Percentiles rank a stretch among this genome's conserved stretches.
phyloP scores from a whole-genome alignment of 2,113 vertebrate species.

The Coptodon bakossiorum region DNA sequence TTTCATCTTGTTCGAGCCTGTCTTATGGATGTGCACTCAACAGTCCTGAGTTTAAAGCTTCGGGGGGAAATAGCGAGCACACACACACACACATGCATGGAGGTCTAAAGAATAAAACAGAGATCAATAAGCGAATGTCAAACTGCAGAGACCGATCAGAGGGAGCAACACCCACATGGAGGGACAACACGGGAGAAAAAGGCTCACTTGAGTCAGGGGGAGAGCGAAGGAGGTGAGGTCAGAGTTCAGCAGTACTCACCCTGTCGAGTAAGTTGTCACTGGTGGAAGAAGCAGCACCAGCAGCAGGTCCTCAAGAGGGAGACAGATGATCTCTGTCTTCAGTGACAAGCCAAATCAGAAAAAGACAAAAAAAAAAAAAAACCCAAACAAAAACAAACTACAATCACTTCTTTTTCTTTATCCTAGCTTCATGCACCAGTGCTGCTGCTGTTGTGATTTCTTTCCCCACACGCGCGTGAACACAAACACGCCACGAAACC shows the following conservation, averaged over 20 bases:
- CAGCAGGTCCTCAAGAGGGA: constrained; percentile 4
- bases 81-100: background rate
- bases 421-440: background rate
- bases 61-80: background rate
- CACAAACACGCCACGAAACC: background rate
- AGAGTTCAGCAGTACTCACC: constrained; percentile 53
- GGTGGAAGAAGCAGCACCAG: background rate
- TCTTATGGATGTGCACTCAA: background rate
- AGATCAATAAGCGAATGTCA: constrained; percentile 2
- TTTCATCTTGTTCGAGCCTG: constrained; percentile 31
- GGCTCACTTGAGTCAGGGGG: background rate
- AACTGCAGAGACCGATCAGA: background rate
- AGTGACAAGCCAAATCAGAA: background rate
- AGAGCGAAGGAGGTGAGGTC: background rate
- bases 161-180: background rate
- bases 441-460: background rate
- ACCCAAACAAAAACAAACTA: background rate
- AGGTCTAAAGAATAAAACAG: background rate
- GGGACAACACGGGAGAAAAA: background rate
- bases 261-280: constrained; percentile 44
- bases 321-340: background rate
- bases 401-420: background rate
- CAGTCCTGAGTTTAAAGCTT: background rate
- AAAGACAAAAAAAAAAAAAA: background rate
- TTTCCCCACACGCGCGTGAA: background rate